Evolutionary conservation across 2,888 invertebrate genomes (phyloP).

Genomic region (Ormyrus nitidulus): DNA sequence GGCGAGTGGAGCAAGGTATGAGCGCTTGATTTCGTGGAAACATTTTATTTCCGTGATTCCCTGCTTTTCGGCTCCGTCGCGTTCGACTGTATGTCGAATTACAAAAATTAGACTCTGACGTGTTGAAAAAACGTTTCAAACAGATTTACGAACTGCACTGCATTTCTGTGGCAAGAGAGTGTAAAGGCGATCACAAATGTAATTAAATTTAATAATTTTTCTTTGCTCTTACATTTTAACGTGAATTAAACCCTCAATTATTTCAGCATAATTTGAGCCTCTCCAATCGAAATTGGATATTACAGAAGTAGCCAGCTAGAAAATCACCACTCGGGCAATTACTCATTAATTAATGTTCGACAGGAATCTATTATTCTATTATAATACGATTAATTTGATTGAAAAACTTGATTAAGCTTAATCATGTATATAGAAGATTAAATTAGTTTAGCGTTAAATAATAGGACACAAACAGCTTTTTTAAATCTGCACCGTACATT

Average conservation of each 20-base stretch:
- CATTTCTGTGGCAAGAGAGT: too few species aligned
- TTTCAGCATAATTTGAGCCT: background rate
- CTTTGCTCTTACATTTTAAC: too few species aligned
- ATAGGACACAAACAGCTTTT: background rate
- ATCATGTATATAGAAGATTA: background rate
- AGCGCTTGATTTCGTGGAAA: background rate
- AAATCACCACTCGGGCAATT: constrained; percentile 23
- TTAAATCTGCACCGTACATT: background rate
- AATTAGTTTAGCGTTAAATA: too few species aligned
- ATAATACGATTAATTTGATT: background rate
- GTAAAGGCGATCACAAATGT: too few species aligned
- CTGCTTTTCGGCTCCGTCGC: too few species aligned
- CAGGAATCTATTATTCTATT: constrained; percentile 1
- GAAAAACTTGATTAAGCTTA: background rate
- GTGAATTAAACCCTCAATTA: background rate
- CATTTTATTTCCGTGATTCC: too few species aligned
- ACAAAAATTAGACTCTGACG: too few species aligned
- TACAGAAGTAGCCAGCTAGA: constrained; percentile 24
- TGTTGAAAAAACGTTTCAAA: too few species aligned
- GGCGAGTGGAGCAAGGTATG: constrained; percentile 88
- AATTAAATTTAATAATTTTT: too few species aligned
- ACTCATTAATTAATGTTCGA: constrained; percentile 17
- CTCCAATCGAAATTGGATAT: constrained; percentile 23
- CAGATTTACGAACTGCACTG: too few species aligned
- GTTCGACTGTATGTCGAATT: too few species aligned